Conservation (phyloP, 2,797 vertebrate species). For the Pseudochaenichthys georgianus region DNA sequence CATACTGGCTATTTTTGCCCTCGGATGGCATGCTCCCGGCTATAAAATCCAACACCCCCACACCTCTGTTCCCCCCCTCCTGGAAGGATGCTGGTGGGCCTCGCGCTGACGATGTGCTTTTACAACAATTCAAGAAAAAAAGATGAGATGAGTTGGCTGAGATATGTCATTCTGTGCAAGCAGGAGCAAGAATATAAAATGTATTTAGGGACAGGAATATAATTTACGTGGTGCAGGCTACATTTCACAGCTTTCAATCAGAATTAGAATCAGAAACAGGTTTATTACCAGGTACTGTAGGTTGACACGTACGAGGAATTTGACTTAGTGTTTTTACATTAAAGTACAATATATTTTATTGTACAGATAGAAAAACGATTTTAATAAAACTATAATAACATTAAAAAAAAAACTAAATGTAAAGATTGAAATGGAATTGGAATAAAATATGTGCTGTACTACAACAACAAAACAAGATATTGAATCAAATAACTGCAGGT, state of each 20-base stretch:
- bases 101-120: constrained; percentile 29
- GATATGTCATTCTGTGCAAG: constrained; percentile 30
- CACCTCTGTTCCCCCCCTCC: constrained; percentile 26
- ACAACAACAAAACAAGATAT: too few species aligned
- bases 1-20: constrained; percentile 44
- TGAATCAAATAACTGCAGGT: constrained; percentile 27
- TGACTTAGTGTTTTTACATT: neutral
- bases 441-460: too few species aligned
- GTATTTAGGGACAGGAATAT: neutral
- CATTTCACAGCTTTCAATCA: constrained; percentile 7
- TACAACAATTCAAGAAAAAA: constrained; percentile 29
- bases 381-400: too few species aligned
- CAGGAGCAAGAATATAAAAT: constrained; percentile 17
- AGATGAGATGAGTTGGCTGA: constrained; percentile 17
- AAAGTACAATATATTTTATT: too few species aligned
- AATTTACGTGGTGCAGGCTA: constrained; percentile 16
- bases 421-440: too few species aligned
- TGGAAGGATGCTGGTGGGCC: constrained; percentile 54
- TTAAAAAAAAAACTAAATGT: too few species aligned
- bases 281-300: too few species aligned
- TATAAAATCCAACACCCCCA: constrained; percentile 53
- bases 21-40: constrained; percentile 53
- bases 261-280: too few species aligned
- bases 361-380: too few species aligned
- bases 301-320: too few species aligned